phyloP scores from a whole-genome alignment of 2,113 vertebrate species.

The Triplophysa siluroides region DNA sequence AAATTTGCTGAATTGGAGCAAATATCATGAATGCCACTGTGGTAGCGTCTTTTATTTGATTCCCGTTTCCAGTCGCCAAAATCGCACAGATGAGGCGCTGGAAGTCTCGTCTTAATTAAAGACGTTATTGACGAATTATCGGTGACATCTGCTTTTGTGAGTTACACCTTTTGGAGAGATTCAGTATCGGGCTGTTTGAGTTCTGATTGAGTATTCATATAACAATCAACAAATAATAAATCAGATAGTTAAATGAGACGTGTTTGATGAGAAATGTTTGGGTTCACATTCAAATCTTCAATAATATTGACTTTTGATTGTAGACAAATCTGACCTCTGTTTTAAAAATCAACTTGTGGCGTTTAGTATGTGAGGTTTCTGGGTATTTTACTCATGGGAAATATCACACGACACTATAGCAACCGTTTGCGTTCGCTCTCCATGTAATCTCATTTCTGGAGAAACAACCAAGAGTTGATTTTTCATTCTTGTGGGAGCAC shows the following conservation, averaged over 20 bases:
- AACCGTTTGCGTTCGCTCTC: too few relatives aligned
- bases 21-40: slow-evolving; percentile 21
- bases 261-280: background rate
- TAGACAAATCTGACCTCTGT: too few relatives aligned
- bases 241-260: too few relatives aligned
- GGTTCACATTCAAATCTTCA: too few relatives aligned
- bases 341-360: too few relatives aligned
- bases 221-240: background rate
- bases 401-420: too few relatives aligned
- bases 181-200: background rate
- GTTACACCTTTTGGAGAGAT: slow-evolving; percentile 21
- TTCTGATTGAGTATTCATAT: background rate
- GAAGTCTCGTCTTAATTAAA: slow-evolving; percentile 3
- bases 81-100: background rate
- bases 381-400: too few relatives aligned
- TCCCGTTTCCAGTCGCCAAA: background rate
- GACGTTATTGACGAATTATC: background rate
- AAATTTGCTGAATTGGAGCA: slow-evolving; percentile 41
- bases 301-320: too few relatives aligned
- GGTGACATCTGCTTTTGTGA: slow-evolving; percentile 29
- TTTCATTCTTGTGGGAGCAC: too few relatives aligned
- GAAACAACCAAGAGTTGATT: too few relatives aligned
- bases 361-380: too few relatives aligned
- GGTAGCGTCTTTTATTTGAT: background rate
- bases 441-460: too few relatives aligned